Evolutionary conservation across 2,888 invertebrate genomes (phyloP), one percentile per base, ranked within the genome.

Genomic region (Julus scandinavius): DNA sequence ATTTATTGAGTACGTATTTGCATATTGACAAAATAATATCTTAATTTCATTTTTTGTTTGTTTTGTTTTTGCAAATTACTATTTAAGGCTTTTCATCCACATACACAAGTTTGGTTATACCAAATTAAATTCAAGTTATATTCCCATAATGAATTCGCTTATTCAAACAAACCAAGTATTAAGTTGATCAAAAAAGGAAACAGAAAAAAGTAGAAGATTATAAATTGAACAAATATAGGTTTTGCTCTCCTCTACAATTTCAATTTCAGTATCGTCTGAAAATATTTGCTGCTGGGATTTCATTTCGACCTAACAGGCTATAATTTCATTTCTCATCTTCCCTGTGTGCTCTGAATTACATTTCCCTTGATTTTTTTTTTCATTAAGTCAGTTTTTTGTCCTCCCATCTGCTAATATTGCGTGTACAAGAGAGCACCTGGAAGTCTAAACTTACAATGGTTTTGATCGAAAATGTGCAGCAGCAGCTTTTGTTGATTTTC

Each of bases 221-320:
- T 4, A 11, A 63, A 6, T 15, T 63, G 20, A 63, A 63, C 63
- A 20, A 20, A 63, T 63, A 63, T 54, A 54, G 54, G 9, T 54
- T 54, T 20, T 5, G 63, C 20, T 63, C 2, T 20, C 20, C 50
- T 50, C 50, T 11, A 50, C 50, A 2, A 7, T 63, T 63, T 5
- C n/a, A 63, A 20, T 20, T 15, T n/a, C 20, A 20, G 20, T 63
- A 20, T 63, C 63, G 63, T 63, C 20, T 63, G n/a, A 63, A n/a
- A 63, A n/a, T 63, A 63, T 63, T 63, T 63, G 63, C 63, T 63
- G n/a, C 63, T 63, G 63, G 63, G 63, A 63, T 63, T 63, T 63
- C 63, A 63, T 63, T 20, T 63, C 63, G 9, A 20, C 63, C 63
- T 63, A 63, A 63, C 63, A 63, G 63, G 20, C 20, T 63, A 63